These are phyloP conservation scores for Strix aluco DNA, from an alignment of 2,113 vertebrate genomes.

Conservation along the genomic window DNA sequence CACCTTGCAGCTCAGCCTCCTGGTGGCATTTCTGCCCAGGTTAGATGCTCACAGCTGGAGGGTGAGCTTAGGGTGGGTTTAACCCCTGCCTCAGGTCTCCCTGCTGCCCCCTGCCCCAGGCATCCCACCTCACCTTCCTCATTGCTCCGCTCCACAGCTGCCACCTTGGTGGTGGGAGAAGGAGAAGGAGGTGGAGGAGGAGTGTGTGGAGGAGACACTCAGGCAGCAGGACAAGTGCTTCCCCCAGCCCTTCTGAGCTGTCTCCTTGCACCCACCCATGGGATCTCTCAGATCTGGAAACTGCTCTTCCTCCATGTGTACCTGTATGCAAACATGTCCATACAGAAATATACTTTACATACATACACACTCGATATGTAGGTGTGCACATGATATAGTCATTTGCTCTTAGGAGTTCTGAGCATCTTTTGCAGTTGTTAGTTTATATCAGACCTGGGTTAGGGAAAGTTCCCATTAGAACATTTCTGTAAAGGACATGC, in stretches of 20 bases:
- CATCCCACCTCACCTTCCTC: not conserved
- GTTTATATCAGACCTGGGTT: not conserved
- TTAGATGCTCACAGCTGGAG: fast-evolving
- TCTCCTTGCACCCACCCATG: not conserved
- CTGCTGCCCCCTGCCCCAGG: not conserved
- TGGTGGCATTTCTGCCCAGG: not conserved
- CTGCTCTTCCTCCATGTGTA: not conserved
- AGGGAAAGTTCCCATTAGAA: not conserved
- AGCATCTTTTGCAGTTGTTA: not conserved
- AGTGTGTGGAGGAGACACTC: not conserved
- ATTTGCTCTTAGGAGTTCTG: not conserved
- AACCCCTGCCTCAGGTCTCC: not conserved
- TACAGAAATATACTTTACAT: not conserved
- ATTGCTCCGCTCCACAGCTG: not conserved
- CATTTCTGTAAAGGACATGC: not conserved
- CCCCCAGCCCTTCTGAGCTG: not conserved
- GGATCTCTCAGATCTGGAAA: not conserved
- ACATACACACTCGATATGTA: fast-evolving
- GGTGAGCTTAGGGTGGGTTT: not conserved
- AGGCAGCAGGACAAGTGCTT: not conserved
- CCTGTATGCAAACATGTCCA: not conserved
- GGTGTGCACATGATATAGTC: fast-evolving
- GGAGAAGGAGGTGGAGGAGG: not conserved
- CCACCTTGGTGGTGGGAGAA: not conserved
- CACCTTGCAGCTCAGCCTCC: not conserved